Evolutionary conservation across 2,888 invertebrate species (phyloP), one percentile per base, ranked within the genome.

Genomic region (Octodonta nipae): DNA sequence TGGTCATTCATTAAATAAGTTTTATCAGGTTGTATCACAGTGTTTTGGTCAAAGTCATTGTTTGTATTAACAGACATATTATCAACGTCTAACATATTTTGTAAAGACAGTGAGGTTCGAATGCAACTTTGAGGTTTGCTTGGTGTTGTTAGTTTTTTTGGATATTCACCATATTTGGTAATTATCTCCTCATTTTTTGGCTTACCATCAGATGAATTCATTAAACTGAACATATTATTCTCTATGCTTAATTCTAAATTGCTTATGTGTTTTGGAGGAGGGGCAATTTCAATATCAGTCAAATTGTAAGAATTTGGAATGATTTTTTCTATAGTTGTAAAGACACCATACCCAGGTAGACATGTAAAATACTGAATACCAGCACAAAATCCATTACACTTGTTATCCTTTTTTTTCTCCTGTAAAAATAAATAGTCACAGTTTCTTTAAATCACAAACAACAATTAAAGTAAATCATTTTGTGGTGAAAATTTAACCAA

Each of bases 1-100:
- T 40, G 31, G 15, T 51, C 49, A 15, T 48, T 42, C 37, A 60
- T 45, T 26, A 60, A 41, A 34, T 53, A 46, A 15, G 53, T 52
- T 28, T 50, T 51, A 29, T 62, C 62, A 3, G 58, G 53, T 43
- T 58, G 60, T 13, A 61, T 49, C 3, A 62, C 53, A 3, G 54
- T 51, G 35, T 61, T 62, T 35, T 61, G 59, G 42, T 62, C 62
- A 43, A 60, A 62, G 45, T 62, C 62, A 40, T 62, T 61, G 37
- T 58, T 62, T 3, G 60, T 53, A 41, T 62, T 62, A n/a, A 55
- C 44, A 14, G 46, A 51, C 13, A 34, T 24, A 26, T 42, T 44
- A 15, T 52, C 47, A 3, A 53, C 37, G 15, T 56, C 58, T 20
- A 54, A 38, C 30, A 61, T 55, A 35, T 59, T 54, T 41, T 59